Base-by-base conservation (phyloP, 2,113 vertebrate species). In the Platanista minor region DNA sequence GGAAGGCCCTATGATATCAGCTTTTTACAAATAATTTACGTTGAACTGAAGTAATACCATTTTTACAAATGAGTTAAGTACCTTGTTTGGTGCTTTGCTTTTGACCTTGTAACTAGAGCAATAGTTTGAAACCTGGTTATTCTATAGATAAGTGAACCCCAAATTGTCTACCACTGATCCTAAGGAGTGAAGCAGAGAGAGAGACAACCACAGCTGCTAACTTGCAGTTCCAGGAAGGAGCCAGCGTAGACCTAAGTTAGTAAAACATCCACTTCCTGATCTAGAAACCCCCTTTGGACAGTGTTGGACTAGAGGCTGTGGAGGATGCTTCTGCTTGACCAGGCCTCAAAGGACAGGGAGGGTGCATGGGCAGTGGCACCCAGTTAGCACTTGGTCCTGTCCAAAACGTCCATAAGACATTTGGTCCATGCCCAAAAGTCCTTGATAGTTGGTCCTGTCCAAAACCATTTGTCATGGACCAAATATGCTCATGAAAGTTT, bases 161-260 rank as follows among this genome's bases (percentile, higher is more conserved):
- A 0, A 1, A 6, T 59, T 77, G 31, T 83, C 59, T 49, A 12
- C 33, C 21, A 1, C 74, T 7, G 5, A n/a, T 21, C 10, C 14
- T 43, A 25, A 21, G 67, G 67, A 67, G 52, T 29, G 52, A 31
- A 31, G 14, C 33, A 5, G 49, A 61, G 72, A 39, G 41, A 69
- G 15, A 43, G 61, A 12, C 3, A 25, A 14, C 5, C 43, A 2
- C 27, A 8, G 46, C 69, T 49, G 12, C 67, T 29, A 2, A 36
- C 57, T 7, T 39, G 18, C 17, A 52, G 8, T 29, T n/a, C 21
- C 20, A 2, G 57, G 43, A 49, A 21, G 61, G 64, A 57, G 20
- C 36, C 52, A 14, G 39, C 21, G 11, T 52, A 86, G 21, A 8
- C 1, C 4, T 23, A 43, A 49, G 52, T 5, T 29, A 82, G 77